phyloP scores from a whole-genome alignment of 1,140 invertebrate genomes.

The Elymnias hypermnestra region DNA sequence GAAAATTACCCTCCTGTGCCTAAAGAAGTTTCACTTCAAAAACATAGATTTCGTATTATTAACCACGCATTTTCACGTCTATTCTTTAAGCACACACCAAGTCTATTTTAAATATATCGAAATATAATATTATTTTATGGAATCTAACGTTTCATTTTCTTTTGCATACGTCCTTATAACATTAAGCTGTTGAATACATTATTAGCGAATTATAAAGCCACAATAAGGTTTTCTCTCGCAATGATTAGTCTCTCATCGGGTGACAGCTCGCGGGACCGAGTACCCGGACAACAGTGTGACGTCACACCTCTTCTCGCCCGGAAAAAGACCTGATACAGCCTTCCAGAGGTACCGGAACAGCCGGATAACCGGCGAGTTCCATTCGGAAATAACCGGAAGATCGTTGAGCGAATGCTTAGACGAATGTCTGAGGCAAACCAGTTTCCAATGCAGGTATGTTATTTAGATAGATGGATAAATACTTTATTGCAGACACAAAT shows the following conservation, averaged over 20 bases:
- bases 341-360: slow-evolving; percentile 92
- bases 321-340: slow-evolving; percentile 88
- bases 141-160: too few relatives aligned
- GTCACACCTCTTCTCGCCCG: slow-evolving; percentile 87
- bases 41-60: too few relatives aligned
- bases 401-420: slow-evolving; percentile 92
- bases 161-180: background rate
- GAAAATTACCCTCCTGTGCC: too few relatives aligned
- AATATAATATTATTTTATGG: too few relatives aligned
- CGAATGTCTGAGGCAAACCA: slow-evolving; percentile 90
- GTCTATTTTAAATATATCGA: too few relatives aligned
- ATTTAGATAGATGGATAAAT: too few relatives aligned
- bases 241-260: slow-evolving; percentile 74
- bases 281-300: slow-evolving; percentile 89
- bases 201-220: slow-evolving; percentile 49
- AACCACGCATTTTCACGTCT: too few relatives aligned
- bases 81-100: too few relatives aligned
- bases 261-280: slow-evolving; percentile 83
- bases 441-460: slow-evolving; percentile 86
- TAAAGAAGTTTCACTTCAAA: too few relatives aligned
- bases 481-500: too few relatives aligned
- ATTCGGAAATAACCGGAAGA: slow-evolving; percentile 91
- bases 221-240: slow-evolving; percentile 65
- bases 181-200: too few relatives aligned
- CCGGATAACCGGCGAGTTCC: slow-evolving; percentile 88